phyloP scores from a whole-genome alignment of 2,113 vertebrate genomes.

The Ctenodactylus gundi region DNA sequence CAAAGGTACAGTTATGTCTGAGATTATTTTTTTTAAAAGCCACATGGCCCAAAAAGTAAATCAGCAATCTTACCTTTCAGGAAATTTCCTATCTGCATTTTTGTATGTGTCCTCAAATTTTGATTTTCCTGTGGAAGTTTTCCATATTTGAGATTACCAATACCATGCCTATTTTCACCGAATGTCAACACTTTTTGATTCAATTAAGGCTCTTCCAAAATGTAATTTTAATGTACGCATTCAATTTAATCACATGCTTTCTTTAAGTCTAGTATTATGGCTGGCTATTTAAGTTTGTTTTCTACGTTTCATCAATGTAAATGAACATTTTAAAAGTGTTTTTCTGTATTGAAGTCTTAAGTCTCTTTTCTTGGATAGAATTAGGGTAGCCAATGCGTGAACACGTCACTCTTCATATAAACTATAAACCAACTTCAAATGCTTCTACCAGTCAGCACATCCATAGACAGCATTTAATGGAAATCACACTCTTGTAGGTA shows the following conservation, averaged over 20 bases:
- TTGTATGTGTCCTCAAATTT: not conserved
- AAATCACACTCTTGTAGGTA: not conserved
- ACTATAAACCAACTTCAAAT: not conserved
- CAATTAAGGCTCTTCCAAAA: not conserved
- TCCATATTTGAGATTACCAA: not conserved
- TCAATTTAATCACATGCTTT: not conserved
- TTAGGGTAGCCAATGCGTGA: not conserved
- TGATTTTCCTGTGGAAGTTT: not conserved
- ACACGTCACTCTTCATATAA: not conserved
- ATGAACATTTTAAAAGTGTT: not conserved
- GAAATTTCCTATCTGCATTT: conserved; percentile 12
- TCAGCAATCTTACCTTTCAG: not conserved
- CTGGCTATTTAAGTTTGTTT: not conserved
- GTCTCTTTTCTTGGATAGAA: not conserved
- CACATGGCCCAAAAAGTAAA: not conserved
- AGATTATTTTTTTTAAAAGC: not conserved
- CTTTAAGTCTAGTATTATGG: not conserved
- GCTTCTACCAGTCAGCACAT: not conserved
- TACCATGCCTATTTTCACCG: not conserved
- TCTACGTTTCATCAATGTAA: not conserved
- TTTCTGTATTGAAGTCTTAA: not conserved
- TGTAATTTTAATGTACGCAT: not conserved
- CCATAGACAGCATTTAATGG: too few relatives aligned
- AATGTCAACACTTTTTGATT: not conserved
- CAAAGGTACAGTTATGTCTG: not conserved